Base-by-base conservation (phyloP, 2,797 vertebrate species). In the Spheniscus humboldti region DNA sequence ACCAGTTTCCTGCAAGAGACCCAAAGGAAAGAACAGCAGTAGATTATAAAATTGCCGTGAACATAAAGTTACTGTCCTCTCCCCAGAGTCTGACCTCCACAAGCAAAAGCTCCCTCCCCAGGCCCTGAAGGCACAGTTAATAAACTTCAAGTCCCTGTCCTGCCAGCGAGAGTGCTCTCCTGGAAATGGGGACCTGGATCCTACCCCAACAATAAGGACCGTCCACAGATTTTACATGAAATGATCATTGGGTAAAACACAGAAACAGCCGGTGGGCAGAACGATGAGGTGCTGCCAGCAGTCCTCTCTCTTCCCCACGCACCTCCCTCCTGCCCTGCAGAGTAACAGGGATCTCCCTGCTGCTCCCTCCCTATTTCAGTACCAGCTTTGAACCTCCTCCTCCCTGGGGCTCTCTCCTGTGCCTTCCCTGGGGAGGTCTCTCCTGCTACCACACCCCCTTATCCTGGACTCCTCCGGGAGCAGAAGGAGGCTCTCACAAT, bases 11-110 rank as follows among this genome's bases (percentile, higher is more conserved):
- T 59, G 31, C 62, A 75, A 53, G 50, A 93, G 24, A 81, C 76
- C 37, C 64, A 63, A 67, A 92, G 81, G 82, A 87, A 7, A 2
- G 72, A 96, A 76, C 62, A 77, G 47, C 4, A 3, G 57, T 33
- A 82, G 86, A 88, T 72, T 78, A 88, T 23, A 69, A 92, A 96
- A 91, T 11, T 72, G 56, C n/a, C 30, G 10, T 43, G 39, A 86
- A 55, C 55, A 55, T 50, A 20, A 80, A 92, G 43, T 75, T 84
- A 39, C 55, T 80, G 41, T 67, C 62, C 33, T 86, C 43, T 78
- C 69, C 67, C 68, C 28, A 53, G 75, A 43, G 35, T 45, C 43
- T 79, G 83, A 88, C 59, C 80, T 92, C 80, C 28, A 18, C 48
- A 23, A 79, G 63, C 31, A 80, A 85, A 60, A 80, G n/a, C 25